These are phyloP conservation scores for Microcebus murinus DNA, from an alignment of 2,113 vertebrate genomes.

Conservation along the genomic window DNA sequence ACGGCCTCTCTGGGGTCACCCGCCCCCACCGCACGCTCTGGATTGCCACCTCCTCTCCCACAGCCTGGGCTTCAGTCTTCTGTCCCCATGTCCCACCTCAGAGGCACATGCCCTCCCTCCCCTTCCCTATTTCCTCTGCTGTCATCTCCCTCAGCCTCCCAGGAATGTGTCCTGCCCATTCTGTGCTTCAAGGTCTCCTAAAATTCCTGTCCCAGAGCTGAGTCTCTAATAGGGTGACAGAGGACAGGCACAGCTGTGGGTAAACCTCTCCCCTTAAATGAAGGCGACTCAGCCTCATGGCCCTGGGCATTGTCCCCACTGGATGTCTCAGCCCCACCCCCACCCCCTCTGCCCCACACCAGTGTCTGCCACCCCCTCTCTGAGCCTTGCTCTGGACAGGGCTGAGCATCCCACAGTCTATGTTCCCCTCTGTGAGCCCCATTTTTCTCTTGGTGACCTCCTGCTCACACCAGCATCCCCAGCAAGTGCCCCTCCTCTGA, in stretches of 20 bases:
- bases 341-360: not conserved
- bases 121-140: not conserved
- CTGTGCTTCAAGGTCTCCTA: not conserved
- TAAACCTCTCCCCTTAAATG: not conserved
- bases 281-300: not conserved
- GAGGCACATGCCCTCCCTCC: not conserved
- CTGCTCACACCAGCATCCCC: not conserved
- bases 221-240: not conserved
- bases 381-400: not conserved
- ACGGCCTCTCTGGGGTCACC: no score
- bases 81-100: not conserved
- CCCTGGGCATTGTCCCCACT: not conserved
- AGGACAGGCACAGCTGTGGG: not conserved
- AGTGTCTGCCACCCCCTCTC: not conserved
- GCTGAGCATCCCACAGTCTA: not conserved
- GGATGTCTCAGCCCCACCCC: not conserved
- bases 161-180: not conserved
- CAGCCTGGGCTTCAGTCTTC: no score
- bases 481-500: not conserved
- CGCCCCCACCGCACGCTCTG: no score
- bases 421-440: no score
- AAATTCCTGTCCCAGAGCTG: not conserved
- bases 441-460: not conserved
- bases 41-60: no score
- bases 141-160: not conserved